Evolutionary conservation across 2,113 vertebrate genomes (phyloP).

Genomic region (Chascanopsetta lugubris): DNA sequence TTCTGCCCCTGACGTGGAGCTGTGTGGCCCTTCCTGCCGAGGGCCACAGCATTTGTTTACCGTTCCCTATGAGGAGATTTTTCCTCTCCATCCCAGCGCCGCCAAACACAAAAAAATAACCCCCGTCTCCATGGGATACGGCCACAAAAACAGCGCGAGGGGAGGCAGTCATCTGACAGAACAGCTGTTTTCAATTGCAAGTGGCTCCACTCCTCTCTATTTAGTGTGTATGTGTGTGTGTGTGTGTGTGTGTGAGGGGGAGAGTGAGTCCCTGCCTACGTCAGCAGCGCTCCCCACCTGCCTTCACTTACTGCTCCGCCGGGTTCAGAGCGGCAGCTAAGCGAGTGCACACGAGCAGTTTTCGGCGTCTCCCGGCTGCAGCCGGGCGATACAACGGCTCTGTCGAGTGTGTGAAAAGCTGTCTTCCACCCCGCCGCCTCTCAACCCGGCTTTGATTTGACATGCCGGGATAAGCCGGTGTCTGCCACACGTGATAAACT

Average conservation of each 20-base stretch:
- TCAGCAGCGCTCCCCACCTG: slow-evolving; percentile 72
- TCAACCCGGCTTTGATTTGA: slow-evolving; percentile 28
- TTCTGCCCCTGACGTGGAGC: slow-evolving; percentile 53
- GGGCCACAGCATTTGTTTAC: slow-evolving; percentile 74
- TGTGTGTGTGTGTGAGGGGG: slow-evolving; percentile 27
- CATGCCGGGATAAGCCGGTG: slow-evolving; percentile 1
- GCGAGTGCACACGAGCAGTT: slow-evolving; percentile 48
- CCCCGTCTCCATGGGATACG: slow-evolving; percentile 77
- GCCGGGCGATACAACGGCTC: slow-evolving; percentile 23
- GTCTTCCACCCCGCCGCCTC: slow-evolving; percentile 10
- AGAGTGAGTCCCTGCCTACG: slow-evolving; percentile 46
- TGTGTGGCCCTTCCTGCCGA: slow-evolving; percentile 71
- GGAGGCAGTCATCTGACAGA: slow-evolving; percentile 71
- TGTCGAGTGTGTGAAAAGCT: slow-evolving; percentile 19
- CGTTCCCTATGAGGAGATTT: slow-evolving; percentile 78
- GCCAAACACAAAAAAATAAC: slow-evolving; percentile 79
- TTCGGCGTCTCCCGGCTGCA: slow-evolving; percentile 38
- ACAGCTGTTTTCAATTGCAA: slow-evolving; percentile 84
- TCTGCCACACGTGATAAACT: slow-evolving; percentile 21
- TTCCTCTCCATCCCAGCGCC: slow-evolving; percentile 74
- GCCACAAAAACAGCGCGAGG: slow-evolving; percentile 72
- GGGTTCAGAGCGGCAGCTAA: slow-evolving; percentile 54
- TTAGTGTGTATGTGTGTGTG: slow-evolving; percentile 37
- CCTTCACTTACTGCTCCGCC: slow-evolving; percentile 65
- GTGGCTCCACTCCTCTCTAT: slow-evolving; percentile 54